A percentile compares a stretch with the other conserved stretches of the same genome.
phyloP scores from a whole-genome alignment of 2,888 invertebrate genomes.

The Teleiodes luculella region DNA sequence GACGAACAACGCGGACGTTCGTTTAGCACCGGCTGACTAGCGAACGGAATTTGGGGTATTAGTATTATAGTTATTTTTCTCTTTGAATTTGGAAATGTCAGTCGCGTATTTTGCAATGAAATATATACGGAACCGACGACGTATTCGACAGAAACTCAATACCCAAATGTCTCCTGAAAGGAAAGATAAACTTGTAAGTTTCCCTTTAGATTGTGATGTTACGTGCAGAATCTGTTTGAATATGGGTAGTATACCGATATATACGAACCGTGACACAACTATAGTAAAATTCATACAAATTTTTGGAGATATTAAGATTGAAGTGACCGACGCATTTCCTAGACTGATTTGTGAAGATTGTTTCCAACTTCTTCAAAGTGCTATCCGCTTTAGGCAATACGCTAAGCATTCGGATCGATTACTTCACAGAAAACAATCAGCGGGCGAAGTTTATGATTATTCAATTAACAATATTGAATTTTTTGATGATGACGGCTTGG shows the following conservation, averaged over 20 bases:
- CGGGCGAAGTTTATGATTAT: neutral
- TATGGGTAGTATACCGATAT: conserved; percentile 45
- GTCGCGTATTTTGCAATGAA: conserved; percentile 25
- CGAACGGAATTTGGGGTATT: no score
- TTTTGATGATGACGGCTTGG: conserved; percentile 17
- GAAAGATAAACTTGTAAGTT: conserved; percentile 4
- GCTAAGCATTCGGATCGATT: conserved; percentile 43
- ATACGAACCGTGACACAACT: conserved; percentile 27
- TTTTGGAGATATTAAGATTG: conserved; percentile 42
- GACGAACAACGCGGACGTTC: no score
- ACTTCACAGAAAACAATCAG: conserved; percentile 25
- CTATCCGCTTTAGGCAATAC: conserved; percentile 43
- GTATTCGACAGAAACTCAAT: neutral
- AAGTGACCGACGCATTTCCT: conserved; percentile 41
- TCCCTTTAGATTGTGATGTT: neutral
- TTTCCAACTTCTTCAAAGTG: conserved; percentile 38
- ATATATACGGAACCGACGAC: conserved; percentile 16
- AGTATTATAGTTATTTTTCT: no score
- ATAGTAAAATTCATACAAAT: conserved; percentile 42
- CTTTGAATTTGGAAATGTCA: no score
- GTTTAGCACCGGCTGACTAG: no score
- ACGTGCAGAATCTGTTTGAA: conserved; percentile 57
- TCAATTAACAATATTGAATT: no score
- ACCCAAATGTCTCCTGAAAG: neutral
- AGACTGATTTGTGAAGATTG: conserved; percentile 47